Evolutionary conservation across 2,113 vertebrate species (phyloP), one percentile per base, ranked within the genome.

Genomic region (Hemiprocne comata): DNA sequence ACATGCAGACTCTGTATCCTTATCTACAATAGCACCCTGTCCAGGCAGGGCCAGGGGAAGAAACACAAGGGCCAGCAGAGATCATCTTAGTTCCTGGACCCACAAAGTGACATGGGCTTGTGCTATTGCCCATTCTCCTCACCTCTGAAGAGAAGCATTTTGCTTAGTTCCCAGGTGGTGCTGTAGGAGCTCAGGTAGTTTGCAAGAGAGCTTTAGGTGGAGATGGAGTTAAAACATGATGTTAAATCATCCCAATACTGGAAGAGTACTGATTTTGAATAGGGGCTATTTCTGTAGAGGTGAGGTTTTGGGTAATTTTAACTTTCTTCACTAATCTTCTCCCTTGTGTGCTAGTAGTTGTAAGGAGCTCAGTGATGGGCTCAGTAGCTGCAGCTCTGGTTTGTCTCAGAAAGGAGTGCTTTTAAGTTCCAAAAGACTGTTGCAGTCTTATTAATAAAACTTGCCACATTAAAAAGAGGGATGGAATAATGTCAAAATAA

Each of bases 401-500:
- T 74, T 64, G 72, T 62, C 60, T 92, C 61, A 24, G 75, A 40
- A 85, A 74, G 60, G 55, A n/a, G 40, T 64, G 42, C 76, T 81
- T 23, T 74, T 34, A 92, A 93, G 53, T 94, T 94, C 76, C 57
- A 64, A 70, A 77, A 92, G 80, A 90, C 57, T 89, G 61, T 38
- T 94, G 34, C 42, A 75, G 65, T 89, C 79, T 86, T 93, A 50
- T 86, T 92, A 91, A 81, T 67, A 94, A 92, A 96, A 95, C 89
- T 94, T 96, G 28, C 92, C 31, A 18, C 13, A 29, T 86, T 90
- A 81, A 87, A 69, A 86, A 93, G 93, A 89, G 76, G 95, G 92
- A 93, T 97, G 94, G 94, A 95, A 93, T 90, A 90, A 86, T 95
- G 96, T 95, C 94, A 96, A 94, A 96, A 95, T 95, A 84, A 96